Percentiles rank a stretch among this genome's conserved stretches.
Conservation (phyloP, 2,888 invertebrate species). For the Folsomia candida region DNA sequence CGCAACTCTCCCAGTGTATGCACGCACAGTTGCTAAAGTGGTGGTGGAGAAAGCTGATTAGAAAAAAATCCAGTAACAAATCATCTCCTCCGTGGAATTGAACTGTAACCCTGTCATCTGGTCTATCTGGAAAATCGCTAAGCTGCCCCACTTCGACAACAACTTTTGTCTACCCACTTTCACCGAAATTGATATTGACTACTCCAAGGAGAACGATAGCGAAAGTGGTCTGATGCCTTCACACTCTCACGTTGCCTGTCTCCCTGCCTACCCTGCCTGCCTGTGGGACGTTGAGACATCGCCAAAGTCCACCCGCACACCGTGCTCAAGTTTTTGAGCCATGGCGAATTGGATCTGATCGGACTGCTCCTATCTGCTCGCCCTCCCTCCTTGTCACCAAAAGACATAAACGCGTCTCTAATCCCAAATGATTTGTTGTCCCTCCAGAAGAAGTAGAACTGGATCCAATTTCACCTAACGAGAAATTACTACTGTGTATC, state of each 20-base stretch:
- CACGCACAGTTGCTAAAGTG: no score
- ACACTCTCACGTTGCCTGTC: no score
- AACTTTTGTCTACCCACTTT: background rate
- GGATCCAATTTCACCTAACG: constrained; percentile 3
- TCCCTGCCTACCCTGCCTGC: no score
- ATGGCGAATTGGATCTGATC: background rate
- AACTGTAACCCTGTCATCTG: constrained; percentile 1
- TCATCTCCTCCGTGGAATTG: constrained; percentile 1
- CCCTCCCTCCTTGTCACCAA: background rate
- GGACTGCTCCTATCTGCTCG: background rate
- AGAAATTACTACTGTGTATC: constrained; percentile 4
- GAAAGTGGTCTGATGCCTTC: no score
- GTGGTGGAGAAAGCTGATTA: background rate
- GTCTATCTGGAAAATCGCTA: background rate
- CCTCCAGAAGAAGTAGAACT: constrained; percentile 1
- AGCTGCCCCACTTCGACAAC: background rate
- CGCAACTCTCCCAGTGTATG: no score
- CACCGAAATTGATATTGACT: constrained; percentile 2
- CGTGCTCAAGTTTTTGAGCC: no score
- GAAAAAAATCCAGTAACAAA: constrained; percentile 1
- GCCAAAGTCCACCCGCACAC: no score
- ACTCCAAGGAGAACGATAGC: no score
- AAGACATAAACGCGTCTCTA: constrained; percentile 1
- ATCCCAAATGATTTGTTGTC: constrained; percentile 5
- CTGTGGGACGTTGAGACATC: no score